Evolutionary conservation across 1,140 invertebrate species (phyloP).

Genomic region (Archivesica marissinica): DNA sequence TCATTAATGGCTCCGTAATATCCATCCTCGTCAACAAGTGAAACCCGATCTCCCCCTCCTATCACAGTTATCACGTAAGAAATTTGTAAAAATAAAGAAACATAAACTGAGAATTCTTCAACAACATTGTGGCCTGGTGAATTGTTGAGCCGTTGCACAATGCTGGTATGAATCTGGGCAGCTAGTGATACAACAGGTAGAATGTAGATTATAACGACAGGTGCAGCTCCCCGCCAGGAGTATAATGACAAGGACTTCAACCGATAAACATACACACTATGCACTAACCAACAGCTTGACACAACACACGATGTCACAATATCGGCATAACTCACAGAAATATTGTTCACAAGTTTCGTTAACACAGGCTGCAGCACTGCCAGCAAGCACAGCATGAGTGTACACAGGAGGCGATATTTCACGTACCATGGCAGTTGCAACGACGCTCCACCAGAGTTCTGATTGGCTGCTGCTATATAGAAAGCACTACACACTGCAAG

Average conservation of each 20-base stretch:
- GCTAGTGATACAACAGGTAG: constrained; percentile 87
- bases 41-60: constrained; percentile 64
- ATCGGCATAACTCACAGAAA: constrained; percentile 86
- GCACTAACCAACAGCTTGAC: constrained; percentile 91
- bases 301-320: constrained; percentile 89
- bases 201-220: constrained; percentile 88
- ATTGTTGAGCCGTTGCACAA: constrained; percentile 66
- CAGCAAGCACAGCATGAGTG: constrained; percentile 86
- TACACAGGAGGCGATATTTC: constrained; percentile 66
- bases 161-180: constrained; percentile 79
- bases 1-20: constrained; percentile 58
- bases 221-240: constrained; percentile 88
- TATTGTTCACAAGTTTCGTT: constrained; percentile 86
- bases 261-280: constrained; percentile 90
- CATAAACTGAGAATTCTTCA: constrained; percentile 78
- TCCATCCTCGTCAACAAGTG: constrained; percentile 32
- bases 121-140: constrained; percentile 85
- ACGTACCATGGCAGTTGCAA: constrained; percentile 84
- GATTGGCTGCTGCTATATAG: constrained; percentile 88
- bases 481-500: constrained; percentile 90
- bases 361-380: constrained; percentile 87
- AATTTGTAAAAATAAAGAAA: constrained; percentile 74
- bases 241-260: constrained; percentile 87
- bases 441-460: constrained; percentile 85
- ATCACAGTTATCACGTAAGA: constrained; percentile 80